Percentiles rank a stretch among this genome's conserved stretches.
Evolutionary conservation across 1,140 invertebrate genomes (phyloP).

Genomic region (Pectinophora gossypiella): DNA sequence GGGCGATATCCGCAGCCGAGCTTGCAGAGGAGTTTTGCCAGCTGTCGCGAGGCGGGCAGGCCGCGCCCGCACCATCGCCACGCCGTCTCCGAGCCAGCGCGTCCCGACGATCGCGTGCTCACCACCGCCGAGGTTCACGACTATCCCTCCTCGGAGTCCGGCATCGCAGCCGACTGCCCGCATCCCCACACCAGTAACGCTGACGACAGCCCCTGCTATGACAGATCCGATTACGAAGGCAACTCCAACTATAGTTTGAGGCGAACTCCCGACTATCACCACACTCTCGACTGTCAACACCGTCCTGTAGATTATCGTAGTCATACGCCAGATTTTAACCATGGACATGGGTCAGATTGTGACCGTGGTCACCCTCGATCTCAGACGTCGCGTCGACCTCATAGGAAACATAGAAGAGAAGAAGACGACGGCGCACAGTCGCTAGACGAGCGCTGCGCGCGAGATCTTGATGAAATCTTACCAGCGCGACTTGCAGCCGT

Average conservation of each 20-base stretch:
- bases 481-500: conserved; percentile 70
- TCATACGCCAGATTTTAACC: conserved; percentile 60
- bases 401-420: conserved; percentile 57
- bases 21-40: conserved; percentile 59
- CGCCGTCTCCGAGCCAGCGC: conserved; percentile 59
- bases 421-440: conserved; percentile 71
- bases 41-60: conserved; percentile 50
- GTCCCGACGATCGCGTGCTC: conserved; percentile 64
- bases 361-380: conserved; percentile 47
- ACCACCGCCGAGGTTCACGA: conserved; percentile 73
- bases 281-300: conserved; percentile 53
- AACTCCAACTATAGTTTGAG: conserved; percentile 58
- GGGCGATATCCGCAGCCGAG: conserved; percentile 46
- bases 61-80: conserved; percentile 64
- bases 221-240: conserved; percentile 63
- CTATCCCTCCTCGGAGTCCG: conserved; percentile 70
- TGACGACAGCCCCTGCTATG: conserved; percentile 64
- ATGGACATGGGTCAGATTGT: conserved; percentile 55
- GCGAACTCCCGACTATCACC: conserved; percentile 50
- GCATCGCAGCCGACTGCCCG: conserved; percentile 65
- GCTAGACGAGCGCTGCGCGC: conserved; percentile 69
- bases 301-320: conserved; percentile 52
- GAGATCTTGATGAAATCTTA: conserved; percentile 71
- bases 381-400: conserved; percentile 52
- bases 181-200: conserved; percentile 58